Base-by-base conservation (phyloP, 2,797 vertebrate genomes). In the Coregonus sp. region DNA sequence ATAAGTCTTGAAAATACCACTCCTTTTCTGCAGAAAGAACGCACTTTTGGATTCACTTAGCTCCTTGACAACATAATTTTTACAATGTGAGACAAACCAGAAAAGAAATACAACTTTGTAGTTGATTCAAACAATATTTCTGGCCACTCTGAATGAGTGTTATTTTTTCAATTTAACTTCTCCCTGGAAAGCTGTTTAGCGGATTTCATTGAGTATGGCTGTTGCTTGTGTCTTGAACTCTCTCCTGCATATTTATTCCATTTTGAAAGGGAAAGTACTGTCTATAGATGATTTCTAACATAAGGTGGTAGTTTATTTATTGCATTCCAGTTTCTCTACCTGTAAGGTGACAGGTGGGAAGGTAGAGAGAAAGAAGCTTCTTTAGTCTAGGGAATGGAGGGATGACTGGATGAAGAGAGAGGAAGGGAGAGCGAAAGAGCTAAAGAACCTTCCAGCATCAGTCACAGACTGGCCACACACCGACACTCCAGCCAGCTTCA, bases 121-220 rank as follows among this genome's bases (percentile, higher is more conserved):
- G 20, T 29, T 65, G 29, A 66, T 31, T 31, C 29, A 31, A 66
- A 66, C 63, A 14, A 9, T 5, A 29, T 66, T 65, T 65, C 61
- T 25, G 14, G 4, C 29, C 4, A 4, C 14, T 31, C 25, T 33
- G 29, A 15, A 15, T 29, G 1, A 15, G 12, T 66, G 18, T 56
- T 69, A 9, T 69, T 15, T 4, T 4, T 29, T 11, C n/a, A 25
- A 20, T 20, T 61, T 3, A 54, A 25, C 40, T 70, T 33, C 3
- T 35, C 50, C 29, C 50, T 5, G 14, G 47, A 29, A 29, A 72
- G 4, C 14, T 4, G n/a, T 3, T 54, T 3, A 15, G 40, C 70
- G 25, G 70, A 29, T 72, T 72, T 72, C 51, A 12, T 72, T 56
- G 70, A 54, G 33, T 51, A 72, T 52, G 25, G 50, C 70, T 9